Evolutionary conservation across 2,113 vertebrate genomes (phyloP), one percentile per base, ranked within the genome.

Genomic region (Paralichthys olivaceus): DNA sequence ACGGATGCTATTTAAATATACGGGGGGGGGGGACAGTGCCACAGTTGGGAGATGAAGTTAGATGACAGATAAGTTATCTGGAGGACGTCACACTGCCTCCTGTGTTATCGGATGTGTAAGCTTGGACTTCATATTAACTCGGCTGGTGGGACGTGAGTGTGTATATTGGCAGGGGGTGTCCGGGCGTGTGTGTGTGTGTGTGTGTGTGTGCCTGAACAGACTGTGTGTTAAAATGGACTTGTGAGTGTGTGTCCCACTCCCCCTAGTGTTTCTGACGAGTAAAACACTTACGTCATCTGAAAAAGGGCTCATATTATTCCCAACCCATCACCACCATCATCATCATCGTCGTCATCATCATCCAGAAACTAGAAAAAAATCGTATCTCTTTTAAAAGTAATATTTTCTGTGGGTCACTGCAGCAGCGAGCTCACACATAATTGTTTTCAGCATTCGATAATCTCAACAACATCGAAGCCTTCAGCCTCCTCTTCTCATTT

Each of bases 241-340:
- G 82, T 84, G 72, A 78, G 88, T 78, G 85, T 86, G 90, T 55
- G 72, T 83, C 88, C 82, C 70, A 83, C 92, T 90, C 92, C 92
- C 92, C 91, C 92, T 93, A 90, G 86, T 91, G 92, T 62, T 76
- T 49, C 69, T 74, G 79, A 54, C 0, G 8, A 78, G 91, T 65
- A 90, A 78, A 92, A 74, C 92, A 85, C 87, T 92, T 89, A 93
- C 90, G 86, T 93, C 90, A 93, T 90, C 87, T 71, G 32, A 77
- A 62, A 75, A 58, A 43, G 72, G 26, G 80, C 60, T 62, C 72
- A 79, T 56, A 71, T 87, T 29, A 79, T 70, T 29, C 43, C 37
- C 34, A 53, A 37, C 62, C 34, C 54, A 67, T 85, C 75, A 78
- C 29, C 54, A 74, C 85, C 75, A 80, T 83, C 75, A 72, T 72